Conservation (phyloP, 2,888 invertebrate species). For the Koerneria pararmatus region DNA sequence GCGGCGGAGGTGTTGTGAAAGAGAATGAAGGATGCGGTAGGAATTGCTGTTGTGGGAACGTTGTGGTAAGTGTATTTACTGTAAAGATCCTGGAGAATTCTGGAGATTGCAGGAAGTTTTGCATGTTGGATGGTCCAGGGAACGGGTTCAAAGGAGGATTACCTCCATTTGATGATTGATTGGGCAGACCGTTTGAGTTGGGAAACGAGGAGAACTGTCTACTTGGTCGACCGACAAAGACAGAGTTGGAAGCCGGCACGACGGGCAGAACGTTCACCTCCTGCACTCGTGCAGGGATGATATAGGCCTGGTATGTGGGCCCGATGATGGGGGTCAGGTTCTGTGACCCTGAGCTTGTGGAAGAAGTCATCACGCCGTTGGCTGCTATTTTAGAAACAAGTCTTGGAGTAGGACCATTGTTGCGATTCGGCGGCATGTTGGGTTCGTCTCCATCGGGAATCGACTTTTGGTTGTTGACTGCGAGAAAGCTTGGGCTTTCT, state of each 20-base stretch:
- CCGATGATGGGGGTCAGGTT: neutral
- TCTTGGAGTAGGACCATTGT: slow-evolving; percentile 24
- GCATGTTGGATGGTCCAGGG: neutral
- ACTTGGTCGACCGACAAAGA: neutral
- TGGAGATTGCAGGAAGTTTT: neutral
- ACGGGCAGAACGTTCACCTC: neutral
- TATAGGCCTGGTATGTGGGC: slow-evolving; percentile 1
- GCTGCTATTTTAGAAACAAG: neutral
- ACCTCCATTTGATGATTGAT: too few species aligned
- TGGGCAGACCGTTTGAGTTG: neutral
- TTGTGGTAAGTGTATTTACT: neutral
- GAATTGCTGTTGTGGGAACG: slow-evolving; percentile 2
- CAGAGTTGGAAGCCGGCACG: neutral
- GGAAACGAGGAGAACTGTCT: neutral
- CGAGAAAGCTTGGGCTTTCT: slow-evolving; percentile 14
- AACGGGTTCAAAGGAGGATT: too few species aligned
- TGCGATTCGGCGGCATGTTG: slow-evolving; percentile 28
- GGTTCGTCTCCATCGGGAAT: slow-evolving; percentile 8
- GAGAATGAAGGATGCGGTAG: too few species aligned
- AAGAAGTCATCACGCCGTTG: too few species aligned
- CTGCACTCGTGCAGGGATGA: neutral
- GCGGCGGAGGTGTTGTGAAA: too few species aligned
- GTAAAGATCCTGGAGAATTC: neutral
- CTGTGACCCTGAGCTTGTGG: too few species aligned
- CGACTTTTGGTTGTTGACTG: slow-evolving; percentile 10